A percentile compares a stretch with the other conserved stretches of the same genome.
phyloP scores from a whole-genome alignment of 1,140 invertebrate genomes.

The Nephila pilipes region DNA sequence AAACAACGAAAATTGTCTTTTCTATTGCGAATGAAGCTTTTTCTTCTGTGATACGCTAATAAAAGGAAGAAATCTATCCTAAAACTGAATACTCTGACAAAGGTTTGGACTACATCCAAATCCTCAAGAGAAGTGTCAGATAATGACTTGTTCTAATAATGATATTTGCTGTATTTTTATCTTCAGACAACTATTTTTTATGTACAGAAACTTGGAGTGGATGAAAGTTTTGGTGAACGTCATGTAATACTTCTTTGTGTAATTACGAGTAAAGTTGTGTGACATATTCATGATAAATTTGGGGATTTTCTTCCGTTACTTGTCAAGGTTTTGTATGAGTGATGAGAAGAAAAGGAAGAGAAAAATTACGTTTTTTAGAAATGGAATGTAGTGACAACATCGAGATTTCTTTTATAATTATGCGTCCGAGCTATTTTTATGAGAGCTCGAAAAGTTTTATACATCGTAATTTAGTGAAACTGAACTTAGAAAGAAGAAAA shows the following conservation, averaged over 20 bases:
- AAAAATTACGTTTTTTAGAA: background rate
- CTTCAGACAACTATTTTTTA: background rate
- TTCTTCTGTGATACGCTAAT: background rate
- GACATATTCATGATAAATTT: conserved; percentile 17
- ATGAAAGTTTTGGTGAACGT: background rate
- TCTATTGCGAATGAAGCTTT: background rate
- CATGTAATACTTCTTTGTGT: conserved; percentile 3
- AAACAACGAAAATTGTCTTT: no score
- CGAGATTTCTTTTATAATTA: conserved; percentile 5
- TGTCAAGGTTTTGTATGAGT: conserved; percentile 11
- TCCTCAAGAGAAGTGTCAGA: background rate
- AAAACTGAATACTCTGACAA: background rate
- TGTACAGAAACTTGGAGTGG: background rate
- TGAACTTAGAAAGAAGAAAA: no score
- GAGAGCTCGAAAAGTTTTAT: no score
- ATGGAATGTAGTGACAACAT: background rate
- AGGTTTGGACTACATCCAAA: conserved; percentile 10
- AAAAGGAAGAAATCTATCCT: background rate
- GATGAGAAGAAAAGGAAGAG: background rate
- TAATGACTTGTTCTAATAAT: conserved; percentile 17
- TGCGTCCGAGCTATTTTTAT: background rate
- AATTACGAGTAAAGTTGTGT: background rate
- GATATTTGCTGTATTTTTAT: background rate
- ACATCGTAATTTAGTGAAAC: no score
- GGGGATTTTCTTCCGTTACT: background rate